Evolutionary conservation across 2,888 invertebrate species (phyloP).

Genomic region (Sarcophaga caerulescens): DNA sequence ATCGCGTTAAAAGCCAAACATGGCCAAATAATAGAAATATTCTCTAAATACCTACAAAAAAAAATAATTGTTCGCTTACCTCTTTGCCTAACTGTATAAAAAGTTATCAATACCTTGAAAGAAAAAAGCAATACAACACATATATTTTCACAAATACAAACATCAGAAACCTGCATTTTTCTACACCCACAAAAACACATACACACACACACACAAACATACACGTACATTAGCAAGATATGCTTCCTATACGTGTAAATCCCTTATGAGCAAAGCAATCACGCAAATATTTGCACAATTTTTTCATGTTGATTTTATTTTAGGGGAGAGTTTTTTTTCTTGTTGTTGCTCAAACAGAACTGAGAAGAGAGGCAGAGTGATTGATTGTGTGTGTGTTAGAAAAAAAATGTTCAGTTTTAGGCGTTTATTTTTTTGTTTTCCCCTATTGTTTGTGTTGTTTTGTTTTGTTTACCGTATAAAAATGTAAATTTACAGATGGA

Average conservation of each 20-base stretch:
- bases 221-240: neutral
- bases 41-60: slow-evolving; percentile 17
- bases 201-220: slow-evolving; percentile 38
- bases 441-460: slow-evolving; percentile 2
- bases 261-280: slow-evolving; percentile 76
- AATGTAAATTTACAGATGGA: slow-evolving; percentile 54
- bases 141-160: too few relatives aligned
- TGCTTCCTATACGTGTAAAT: slow-evolving; percentile 66
- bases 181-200: neutral
- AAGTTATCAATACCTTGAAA: neutral
- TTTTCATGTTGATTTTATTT: slow-evolving; percentile 3
- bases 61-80: too few relatives aligned
- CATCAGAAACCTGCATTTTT: too few relatives aligned
- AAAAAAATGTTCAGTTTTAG: neutral
- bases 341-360: neutral
- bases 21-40: slow-evolving; percentile 68
- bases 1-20: slow-evolving; percentile 69
- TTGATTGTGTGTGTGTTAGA: neutral
- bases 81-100: neutral
- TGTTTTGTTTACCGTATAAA: neutral
- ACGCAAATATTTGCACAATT: slow-evolving; percentile 64
- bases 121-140: neutral
- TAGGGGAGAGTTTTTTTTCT: neutral
- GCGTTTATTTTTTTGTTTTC: slow-evolving; percentile 2
- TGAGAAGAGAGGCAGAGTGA: neutral